A percentile compares a stretch with the other conserved stretches of the same genome.
Conservation (phyloP, 2,113 vertebrate genomes). For the Nyctibius bracteatus region DNA sequence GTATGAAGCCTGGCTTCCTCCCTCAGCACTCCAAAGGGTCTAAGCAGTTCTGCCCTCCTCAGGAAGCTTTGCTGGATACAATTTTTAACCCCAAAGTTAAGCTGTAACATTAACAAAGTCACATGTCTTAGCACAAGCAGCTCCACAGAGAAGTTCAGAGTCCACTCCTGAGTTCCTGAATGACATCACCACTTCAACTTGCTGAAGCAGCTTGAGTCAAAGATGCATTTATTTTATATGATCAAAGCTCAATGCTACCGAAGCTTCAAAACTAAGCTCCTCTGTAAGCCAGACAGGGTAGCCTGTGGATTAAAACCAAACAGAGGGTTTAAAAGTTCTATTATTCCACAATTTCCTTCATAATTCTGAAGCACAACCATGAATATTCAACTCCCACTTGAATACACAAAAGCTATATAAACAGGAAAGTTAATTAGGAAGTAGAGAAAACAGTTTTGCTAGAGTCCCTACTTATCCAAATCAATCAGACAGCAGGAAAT, state of each 20-base stretch:
- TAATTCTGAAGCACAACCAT: background rate
- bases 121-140: background rate
- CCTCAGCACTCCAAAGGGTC: fast-evolving
- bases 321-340: background rate
- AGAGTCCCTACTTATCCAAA: background rate
- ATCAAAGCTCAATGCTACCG: fast-evolving
- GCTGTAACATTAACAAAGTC: background rate
- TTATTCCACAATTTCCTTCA: background rate
- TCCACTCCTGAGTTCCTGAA: background rate
- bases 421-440: slow-evolving; percentile 45
- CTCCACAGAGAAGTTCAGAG: background rate
- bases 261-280: background rate
- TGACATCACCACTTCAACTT: background rate
- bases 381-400: background rate
- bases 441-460: slow-evolving; percentile 32
- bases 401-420: background rate
- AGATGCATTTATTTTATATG: background rate
- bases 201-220: background rate
- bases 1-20: background rate
- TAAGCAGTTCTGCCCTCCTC: background rate
- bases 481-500: background rate
- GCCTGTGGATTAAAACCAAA: background rate
- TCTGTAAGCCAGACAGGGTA: background rate
- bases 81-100: background rate
- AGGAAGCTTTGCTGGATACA: background rate